Conservation (phyloP, 2,797 vertebrate species). For the Glossophaga mutica region DNA sequence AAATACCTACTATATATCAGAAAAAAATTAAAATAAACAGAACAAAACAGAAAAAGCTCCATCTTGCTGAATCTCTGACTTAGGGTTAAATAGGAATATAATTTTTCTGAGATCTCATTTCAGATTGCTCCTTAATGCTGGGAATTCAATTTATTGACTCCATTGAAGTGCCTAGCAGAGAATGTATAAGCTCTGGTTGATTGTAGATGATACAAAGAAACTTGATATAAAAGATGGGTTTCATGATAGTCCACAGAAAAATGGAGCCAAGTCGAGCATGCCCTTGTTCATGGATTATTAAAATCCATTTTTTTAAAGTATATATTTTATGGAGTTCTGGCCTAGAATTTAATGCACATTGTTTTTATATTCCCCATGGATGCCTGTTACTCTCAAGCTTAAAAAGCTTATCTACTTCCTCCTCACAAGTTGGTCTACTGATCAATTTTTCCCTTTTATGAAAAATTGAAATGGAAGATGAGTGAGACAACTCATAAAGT, state of each 20-base stretch:
- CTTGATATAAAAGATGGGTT: constrained; percentile 40
- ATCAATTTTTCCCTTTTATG: constrained; percentile 30
- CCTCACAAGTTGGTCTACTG: neutral
- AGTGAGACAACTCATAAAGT: neutral
- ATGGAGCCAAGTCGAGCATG: neutral
- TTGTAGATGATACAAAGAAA: neutral
- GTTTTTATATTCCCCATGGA: neutral
- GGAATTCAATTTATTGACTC: constrained; percentile 45
- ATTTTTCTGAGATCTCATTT: constrained; percentile 24
- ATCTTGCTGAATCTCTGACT: neutral
- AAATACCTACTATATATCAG: neutral
- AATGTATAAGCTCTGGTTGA: neutral
- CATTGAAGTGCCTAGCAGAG: constrained; percentile 3
- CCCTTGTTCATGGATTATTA: neutral
- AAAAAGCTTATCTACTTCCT: neutral
- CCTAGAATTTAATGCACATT: neutral
- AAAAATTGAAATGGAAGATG: constrained; percentile 47
- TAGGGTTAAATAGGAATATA: neutral
- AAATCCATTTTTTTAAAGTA: neutral
- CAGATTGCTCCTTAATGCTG: neutral
- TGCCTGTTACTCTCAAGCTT: neutral
- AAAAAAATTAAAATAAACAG: neutral
- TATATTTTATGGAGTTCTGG: neutral
- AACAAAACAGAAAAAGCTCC: neutral
- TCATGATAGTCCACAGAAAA: constrained; percentile 30